Evolutionary conservation across 2,113 vertebrate species (phyloP).

Genomic region (Larimichthys crocea): DNA sequence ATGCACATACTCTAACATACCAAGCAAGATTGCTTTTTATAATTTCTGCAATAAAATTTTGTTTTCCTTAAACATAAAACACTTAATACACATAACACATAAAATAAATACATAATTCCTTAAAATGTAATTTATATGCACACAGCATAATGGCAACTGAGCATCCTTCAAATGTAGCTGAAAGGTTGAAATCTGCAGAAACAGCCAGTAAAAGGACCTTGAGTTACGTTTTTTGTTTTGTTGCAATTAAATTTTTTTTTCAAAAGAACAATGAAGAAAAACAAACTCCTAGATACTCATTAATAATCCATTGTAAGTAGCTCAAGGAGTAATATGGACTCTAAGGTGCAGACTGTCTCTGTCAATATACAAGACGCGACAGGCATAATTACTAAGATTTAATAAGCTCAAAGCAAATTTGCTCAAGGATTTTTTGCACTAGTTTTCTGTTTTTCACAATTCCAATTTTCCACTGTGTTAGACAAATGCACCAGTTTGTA

Average conservation of each 20-base stretch:
- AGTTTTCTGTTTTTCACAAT: not conserved
- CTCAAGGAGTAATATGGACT: not conserved
- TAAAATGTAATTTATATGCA: not conserved
- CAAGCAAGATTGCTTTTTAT: not conserved
- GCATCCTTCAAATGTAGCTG: not conserved
- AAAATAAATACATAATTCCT: not conserved
- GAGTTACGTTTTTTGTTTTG: not conserved
- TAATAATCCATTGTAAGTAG: not conserved
- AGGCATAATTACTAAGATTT: not conserved
- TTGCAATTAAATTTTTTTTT: not conserved
- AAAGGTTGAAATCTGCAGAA: not conserved
- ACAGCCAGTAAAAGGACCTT: not conserved
- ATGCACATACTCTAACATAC: not conserved
- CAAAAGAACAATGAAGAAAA: not conserved
- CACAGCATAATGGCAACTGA: not conserved
- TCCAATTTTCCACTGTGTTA: slow-evolving; percentile 9
- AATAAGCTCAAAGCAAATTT: slow-evolving; percentile 26
- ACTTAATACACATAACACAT: no score
- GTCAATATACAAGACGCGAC: not conserved
- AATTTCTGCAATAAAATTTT: not conserved
- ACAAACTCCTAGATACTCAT: not conserved
- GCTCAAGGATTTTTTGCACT: not conserved
- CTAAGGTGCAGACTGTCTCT: not conserved
- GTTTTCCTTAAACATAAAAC: not conserved
- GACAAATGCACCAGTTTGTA: slow-evolving; percentile 17